Percentiles rank a stretch among this genome's conserved stretches.
These are phyloP conservation scores for Agapostemon virescens DNA, from an alignment of 2,888 invertebrate genomes.

Conservation along the genomic window DNA sequence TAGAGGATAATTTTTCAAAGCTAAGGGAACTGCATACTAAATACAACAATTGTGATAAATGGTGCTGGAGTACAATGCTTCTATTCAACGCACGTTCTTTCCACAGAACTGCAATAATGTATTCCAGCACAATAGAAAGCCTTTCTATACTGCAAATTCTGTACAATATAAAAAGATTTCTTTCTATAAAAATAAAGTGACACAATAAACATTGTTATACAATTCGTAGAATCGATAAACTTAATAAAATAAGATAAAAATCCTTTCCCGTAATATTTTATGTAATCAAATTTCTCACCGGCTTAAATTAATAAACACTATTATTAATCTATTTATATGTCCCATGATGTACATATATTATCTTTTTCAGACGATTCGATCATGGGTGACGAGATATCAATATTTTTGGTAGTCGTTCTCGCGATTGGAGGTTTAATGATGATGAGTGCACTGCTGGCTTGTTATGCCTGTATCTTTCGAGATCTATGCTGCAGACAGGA, in stretches of 20 bases:
- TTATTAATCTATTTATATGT: neutral
- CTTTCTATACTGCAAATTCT: slow-evolving; percentile 7
- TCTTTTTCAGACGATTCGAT: slow-evolving; percentile 61
- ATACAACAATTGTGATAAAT: neutral
- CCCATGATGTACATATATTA: neutral
- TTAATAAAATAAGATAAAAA: neutral
- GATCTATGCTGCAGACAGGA: slow-evolving; percentile 83
- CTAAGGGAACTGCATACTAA: neutral
- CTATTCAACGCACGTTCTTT: slow-evolving; percentile 16
- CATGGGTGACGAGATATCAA: slow-evolving; percentile 83
- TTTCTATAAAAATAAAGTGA: neutral
- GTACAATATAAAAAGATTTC: neutral
- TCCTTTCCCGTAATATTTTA: neutral
- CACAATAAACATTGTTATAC: neutral
- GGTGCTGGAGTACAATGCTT: neutral
- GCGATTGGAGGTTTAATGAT: slow-evolving; percentile 83
- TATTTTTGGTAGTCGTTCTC: slow-evolving; percentile 84
- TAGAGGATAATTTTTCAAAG: neutral
- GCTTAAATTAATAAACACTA: neutral
- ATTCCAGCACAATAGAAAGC: neutral
- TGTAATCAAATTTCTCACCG: neutral
- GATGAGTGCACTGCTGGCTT: slow-evolving; percentile 85
- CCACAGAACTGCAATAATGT: neutral
- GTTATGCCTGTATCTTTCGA: slow-evolving; percentile 86
- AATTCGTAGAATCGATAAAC: neutral